These are phyloP conservation scores for Diachrysia chrysitis DNA, from an alignment of 2,888 invertebrate species.

Conservation along the genomic window DNA sequence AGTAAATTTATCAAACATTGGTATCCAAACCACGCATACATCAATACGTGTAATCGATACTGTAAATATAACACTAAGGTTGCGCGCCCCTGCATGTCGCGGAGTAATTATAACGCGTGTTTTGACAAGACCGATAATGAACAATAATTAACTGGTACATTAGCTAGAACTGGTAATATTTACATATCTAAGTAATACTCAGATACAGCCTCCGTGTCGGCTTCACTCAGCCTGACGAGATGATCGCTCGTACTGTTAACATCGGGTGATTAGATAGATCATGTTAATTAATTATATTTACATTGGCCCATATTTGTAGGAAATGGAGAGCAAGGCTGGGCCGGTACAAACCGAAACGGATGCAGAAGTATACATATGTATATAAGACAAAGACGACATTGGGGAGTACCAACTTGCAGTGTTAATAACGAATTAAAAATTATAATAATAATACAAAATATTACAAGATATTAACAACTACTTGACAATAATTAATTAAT, in stretches of 20 bases:
- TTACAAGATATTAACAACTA: not conserved
- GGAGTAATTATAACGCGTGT: conserved; percentile 11
- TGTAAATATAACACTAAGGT: not conserved
- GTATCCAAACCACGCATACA: not conserved
- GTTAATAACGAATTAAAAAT: too few species aligned
- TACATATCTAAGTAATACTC: conserved; percentile 6
- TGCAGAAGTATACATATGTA: too few species aligned
- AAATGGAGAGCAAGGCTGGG: not conserved
- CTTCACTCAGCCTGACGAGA: not conserved
- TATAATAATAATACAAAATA: not conserved
- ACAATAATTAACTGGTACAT: conserved; percentile 13
- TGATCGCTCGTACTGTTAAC: not conserved
- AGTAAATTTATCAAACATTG: too few species aligned
- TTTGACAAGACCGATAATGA: conserved; percentile 15
- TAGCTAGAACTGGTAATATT: conserved; percentile 9
- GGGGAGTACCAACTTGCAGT: too few species aligned
- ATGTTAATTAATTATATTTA: conserved; percentile 3
- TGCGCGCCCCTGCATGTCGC: conserved; percentile 9
- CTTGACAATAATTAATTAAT: conserved; percentile 10
- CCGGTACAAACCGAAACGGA: too few species aligned
- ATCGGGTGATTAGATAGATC: not conserved
- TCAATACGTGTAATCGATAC: not conserved
- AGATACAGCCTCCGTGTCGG: not conserved
- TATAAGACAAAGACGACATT: too few species aligned
- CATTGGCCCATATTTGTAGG: not conserved